Evolutionary conservation across 2,113 vertebrate species (phyloP).

Genomic region (Perca flavescens): DNA sequence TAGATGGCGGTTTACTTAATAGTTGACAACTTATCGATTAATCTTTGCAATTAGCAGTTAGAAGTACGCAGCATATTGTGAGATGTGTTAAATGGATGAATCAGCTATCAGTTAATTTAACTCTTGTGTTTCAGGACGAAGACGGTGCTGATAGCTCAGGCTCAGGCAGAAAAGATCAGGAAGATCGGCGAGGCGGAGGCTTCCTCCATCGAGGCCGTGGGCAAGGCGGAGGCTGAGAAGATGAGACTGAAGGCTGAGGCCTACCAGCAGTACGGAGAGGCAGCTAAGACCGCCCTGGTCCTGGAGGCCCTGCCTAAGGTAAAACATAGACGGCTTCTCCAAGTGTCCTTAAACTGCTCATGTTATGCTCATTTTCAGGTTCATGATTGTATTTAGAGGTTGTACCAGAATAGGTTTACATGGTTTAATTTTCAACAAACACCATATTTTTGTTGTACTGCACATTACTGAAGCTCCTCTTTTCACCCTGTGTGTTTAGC

Average conservation of each 20-base stretch:
- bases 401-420: too few species aligned
- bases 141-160: conserved; percentile 91
- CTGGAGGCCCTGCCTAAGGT: conserved; percentile 94
- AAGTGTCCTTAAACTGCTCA: background rate
- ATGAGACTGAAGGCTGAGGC: conserved; percentile 96
- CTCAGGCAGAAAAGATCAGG: conserved; percentile 93
- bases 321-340: background rate
- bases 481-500: too few species aligned
- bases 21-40: too few species aligned
- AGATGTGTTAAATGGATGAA: background rate
- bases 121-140: conserved; percentile 82
- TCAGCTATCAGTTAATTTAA: background rate
- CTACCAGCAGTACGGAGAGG: conserved; percentile 92
- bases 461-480: too few species aligned
- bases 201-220: conserved; percentile 88
- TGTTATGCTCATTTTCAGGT: too few species aligned
- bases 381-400: too few species aligned
- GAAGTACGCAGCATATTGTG: background rate
- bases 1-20: too few species aligned
- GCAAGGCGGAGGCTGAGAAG: conserved; percentile 92
- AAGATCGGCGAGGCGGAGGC: conserved; percentile 93
- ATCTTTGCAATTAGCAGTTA: too few species aligned
- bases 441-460: too few species aligned
- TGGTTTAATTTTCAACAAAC: too few species aligned
- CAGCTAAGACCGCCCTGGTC: conserved; percentile 92